Base-by-base conservation (phyloP, 2,888 invertebrate genomes). In the Dicyrtoma fusca region DNA sequence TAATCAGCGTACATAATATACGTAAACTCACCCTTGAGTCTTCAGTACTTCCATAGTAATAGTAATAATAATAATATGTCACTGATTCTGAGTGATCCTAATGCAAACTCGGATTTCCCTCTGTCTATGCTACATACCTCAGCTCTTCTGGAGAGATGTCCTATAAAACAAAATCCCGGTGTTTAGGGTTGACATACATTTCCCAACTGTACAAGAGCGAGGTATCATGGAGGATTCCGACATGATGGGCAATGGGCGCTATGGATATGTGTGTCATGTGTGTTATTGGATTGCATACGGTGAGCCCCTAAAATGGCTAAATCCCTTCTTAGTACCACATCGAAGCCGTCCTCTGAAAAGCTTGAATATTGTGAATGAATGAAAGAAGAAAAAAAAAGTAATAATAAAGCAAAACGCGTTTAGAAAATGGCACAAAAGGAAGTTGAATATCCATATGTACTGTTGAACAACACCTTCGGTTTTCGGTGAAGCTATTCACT, bases 371-470 rank as follows among this genome's bases (percentile, higher is more conserved):
- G 53, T 68, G 72, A 72, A 73, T 70, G 73, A 73, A 73, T 70
- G 69, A 72, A 25, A 19, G 21, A 8, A 34, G 51, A 59, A 72
- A 34, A 73, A 73, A 73, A 70, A 59, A 47, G 51, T 59, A 73
- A 59, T 44, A 44, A 71, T 49, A 57, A 53, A 64, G 65, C 26
- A 70, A 62, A 65, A 65, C 61, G 71, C 71, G 68, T 69, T 72
- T 72, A 69, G 68, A 73, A 73, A 73, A 69, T 69, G 65, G 66
- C 73, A 73, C 70, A 70, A 73, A 53, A 21, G 55, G 23, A 51
- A 62, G 64, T 26, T 69, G 61, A 26, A 59, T 71, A 57, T 62
- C 17, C 25, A 19, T 47, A 51, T 65, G 71, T 71, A 65, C 19
- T 47, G 59, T 68, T 25, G 59, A 59, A 69, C 57, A 62, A 70